Evolutionary conservation across 2,113 vertebrate genomes (phyloP), one percentile per base, ranked within the genome.

Genomic region (Poeciliopsis retropinna): DNA sequence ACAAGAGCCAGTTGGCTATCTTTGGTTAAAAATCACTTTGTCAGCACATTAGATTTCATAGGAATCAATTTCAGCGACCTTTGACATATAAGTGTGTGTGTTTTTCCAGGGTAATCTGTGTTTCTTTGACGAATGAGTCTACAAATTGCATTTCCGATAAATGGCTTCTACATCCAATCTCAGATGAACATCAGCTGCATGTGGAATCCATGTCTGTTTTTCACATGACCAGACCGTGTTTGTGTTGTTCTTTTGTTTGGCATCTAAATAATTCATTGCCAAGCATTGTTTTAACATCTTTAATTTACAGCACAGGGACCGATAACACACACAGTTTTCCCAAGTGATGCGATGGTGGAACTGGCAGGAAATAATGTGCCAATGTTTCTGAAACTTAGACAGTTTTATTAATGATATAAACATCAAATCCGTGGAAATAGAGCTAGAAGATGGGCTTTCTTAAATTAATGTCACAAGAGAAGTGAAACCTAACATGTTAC

Each of bases 211-310:
- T 63, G 64, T 31, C 15, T 34, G 51, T 57, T 57, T 44, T 68
- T 31, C 60, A 76, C 70, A 65, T 80, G 34, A 39, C 70, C 74
- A 13, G 44, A 34, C 31, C 34, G 44, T 25, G 34, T 27, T 70
- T 63, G 27, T 69, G 41, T 67, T 65, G n/a, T 66, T 29, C 37
- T 70, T 60, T 41, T 64, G 31, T 51, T 22, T 67, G 30, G 44
- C 30, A 68, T 74, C 65, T 90, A 72, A 90, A 90, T 85, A 75
- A 83, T 79, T 81, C 3, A 84, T 79, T 70, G 67, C 66, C 14
- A 67, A 61, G 32, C 69, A 68, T 73, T 83, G 67, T 83, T 67
- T 76, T 63, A 86, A 66, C 82, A 88, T 86, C 22, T 78, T 84
- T 31, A 65, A 78, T 75, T 75, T 44, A 82, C 60, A 60, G 22